Evolutionary conservation across 23 tunicate genomes (phyloP).

Genomic region (Diplosoma virens): DNA sequence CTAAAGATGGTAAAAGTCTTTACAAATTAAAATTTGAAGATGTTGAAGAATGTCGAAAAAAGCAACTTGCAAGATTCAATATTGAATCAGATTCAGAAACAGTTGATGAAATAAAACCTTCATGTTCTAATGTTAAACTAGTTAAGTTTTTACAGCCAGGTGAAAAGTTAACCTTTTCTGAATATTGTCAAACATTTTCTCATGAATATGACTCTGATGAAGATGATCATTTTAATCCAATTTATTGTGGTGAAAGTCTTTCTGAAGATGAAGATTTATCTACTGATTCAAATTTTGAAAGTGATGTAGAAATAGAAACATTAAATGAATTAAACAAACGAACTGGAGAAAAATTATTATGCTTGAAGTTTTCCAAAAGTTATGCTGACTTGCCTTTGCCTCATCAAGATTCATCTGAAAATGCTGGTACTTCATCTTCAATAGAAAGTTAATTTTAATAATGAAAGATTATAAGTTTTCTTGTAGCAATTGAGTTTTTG

Average conservation of each 20-base stretch:
- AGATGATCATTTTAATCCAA: slow-evolving; percentile 73
- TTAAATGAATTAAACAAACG: slow-evolving; percentile 37
- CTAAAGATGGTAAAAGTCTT: not conserved
- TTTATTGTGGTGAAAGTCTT: slow-evolving; percentile 70
- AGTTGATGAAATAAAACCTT: slow-evolving; percentile 40
- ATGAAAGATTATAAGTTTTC: no score
- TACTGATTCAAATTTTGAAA: slow-evolving; percentile 50
- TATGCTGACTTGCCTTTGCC: no score
- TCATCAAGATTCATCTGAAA: no score
- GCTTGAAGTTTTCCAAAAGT: slow-evolving; percentile 51
- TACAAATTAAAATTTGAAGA: slow-evolving; percentile 39
- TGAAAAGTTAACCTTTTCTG: not conserved
- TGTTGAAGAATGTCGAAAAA: slow-evolving; percentile 48
- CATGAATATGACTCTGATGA: slow-evolving; percentile 56
- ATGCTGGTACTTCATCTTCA: no score
- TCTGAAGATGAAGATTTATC: slow-evolving; percentile 63
- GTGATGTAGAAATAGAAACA: slow-evolving; percentile 70
- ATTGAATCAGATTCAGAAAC: slow-evolving; percentile 1
- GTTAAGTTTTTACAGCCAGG: not conserved
- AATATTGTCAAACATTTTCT: not conserved
- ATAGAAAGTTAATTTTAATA: no score
- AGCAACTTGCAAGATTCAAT: slow-evolving; percentile 17
- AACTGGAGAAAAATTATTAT: slow-evolving; percentile 74
- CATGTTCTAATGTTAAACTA: slow-evolving; percentile 44
- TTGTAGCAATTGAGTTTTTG: no score